Conservation (phyloP, 2,888 invertebrate genomes). For the Ennomos erosarius region DNA sequence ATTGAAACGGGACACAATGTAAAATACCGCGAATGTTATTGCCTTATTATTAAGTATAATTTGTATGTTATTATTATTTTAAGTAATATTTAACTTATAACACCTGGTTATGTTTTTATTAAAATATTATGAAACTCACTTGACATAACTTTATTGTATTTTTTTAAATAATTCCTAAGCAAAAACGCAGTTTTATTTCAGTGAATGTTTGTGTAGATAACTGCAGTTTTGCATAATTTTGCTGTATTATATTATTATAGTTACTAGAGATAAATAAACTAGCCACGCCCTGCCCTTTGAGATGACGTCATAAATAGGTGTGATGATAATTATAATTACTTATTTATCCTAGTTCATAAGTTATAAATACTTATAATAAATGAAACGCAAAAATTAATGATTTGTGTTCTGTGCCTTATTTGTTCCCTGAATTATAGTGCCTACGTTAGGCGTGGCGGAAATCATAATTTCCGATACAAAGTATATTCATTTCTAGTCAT, state of each 20-base stretch:
- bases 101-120: slow-evolving; percentile 4
- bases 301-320: slow-evolving; percentile 5
- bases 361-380: slow-evolving; percentile 18
- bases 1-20: too few relatives aligned
- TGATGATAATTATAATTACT: slow-evolving; percentile 1
- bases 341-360: slow-evolving; percentile 28
- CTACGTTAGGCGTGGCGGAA: too few relatives aligned
- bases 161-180: background rate
- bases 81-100: slow-evolving; percentile 16
- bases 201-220: too few relatives aligned
- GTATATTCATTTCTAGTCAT: too few relatives aligned
- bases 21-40: background rate
- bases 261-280: background rate
- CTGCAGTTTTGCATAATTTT: background rate
- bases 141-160: background rate
- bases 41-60: slow-evolving; percentile 4
- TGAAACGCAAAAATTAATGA: slow-evolving; percentile 18
- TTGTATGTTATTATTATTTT: slow-evolving; percentile 22
- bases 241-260: too few relatives aligned
- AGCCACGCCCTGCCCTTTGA: background rate
- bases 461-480: too few relatives aligned
- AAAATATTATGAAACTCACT: background rate
- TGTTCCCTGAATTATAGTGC: too few relatives aligned
- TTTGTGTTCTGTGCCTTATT: background rate
- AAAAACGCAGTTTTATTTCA: too few relatives aligned